phyloP scores from a whole-genome alignment of 2,797 vertebrate species.

The Pempheris klunzingeri region DNA sequence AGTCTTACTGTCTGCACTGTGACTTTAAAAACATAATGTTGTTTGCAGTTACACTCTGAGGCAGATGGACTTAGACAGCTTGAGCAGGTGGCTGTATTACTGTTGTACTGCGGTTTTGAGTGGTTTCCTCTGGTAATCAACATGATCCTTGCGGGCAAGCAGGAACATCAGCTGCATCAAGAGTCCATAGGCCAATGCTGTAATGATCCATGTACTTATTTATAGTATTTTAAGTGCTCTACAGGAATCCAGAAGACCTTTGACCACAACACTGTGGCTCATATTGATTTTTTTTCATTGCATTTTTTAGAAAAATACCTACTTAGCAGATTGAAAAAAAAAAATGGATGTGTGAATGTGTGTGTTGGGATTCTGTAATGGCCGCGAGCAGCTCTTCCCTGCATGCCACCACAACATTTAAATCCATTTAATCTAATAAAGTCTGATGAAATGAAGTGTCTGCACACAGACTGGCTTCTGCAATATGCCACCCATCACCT shows the following conservation, averaged over 20 bases:
- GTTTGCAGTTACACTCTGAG: constrained; percentile 29
- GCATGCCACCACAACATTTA: background rate
- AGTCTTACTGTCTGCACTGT: background rate
- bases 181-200: constrained; percentile 8
- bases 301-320: constrained; percentile 23
- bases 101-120: constrained; percentile 28
- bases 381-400: background rate
- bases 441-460: constrained; percentile 7
- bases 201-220: constrained; percentile 32
- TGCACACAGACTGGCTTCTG: background rate
- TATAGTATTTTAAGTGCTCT: constrained; percentile 19
- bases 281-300: constrained; percentile 27
- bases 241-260: constrained; percentile 21
- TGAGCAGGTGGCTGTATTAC: constrained; percentile 39
- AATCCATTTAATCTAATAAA: constrained; percentile 17
- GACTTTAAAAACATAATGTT: constrained; percentile 7
- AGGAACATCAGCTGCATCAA: background rate
- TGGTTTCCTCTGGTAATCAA: constrained; percentile 35
- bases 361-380: background rate
- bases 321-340: constrained; percentile 31
- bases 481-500: background rate
- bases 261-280: background rate
- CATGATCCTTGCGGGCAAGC: constrained; percentile 25
- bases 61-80: constrained; percentile 46
- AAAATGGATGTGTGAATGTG: background rate